Evolutionary conservation across 2,888 invertebrate species (phyloP), one percentile per base, ranked within the genome.

Genomic region (Brachypterus glaber): DNA sequence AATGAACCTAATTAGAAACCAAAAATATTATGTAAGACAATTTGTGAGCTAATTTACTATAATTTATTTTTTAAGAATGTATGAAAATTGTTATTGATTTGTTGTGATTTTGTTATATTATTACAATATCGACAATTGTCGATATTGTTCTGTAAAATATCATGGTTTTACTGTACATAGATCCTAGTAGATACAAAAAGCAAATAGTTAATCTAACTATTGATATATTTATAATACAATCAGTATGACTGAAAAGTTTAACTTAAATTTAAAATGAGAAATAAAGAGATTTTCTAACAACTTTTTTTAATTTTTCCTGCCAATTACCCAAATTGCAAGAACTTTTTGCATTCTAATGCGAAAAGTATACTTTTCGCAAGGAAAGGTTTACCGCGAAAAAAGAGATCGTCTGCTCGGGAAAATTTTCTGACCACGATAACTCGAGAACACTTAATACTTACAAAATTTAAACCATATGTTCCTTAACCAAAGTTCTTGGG

Each of bases 211-310:
- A 60, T n/a, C n/a, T 59, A 55, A 62, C 63, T 60, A 64, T 62
- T 63, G 62, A 63, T 64, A 64, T 64, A 64, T 64, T 64, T 64
- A 64, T 65, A 64, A 62, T 59, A 57, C 60, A 61, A 61, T 60
- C 61, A 58, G 61, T 57, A 52, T 58, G 59, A 60, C 60, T 61
- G 59, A 62, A 55, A 50, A 51, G 54, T 58, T 58, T 53, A 52
- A 52, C 51, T 52, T 52, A 47, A 58, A 53, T 53, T 56, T 51
- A 54, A 48, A 55, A 53, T 54, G 57, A 53, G 51, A 51, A 56
- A 51, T 50, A 53, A 55, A 58, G n/a, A n/a, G 53, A 57, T 60
- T 62, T 55, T 55, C 49, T 54, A 54, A 53, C 41, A 31, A 27
- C 21, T 21, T 5, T 21, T 21, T 7, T 21, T 21, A n/a, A n/a